Conservation (phyloP, 64 coral and sea anemone genomes). For the Hydrozoanthus tunicans region DNA sequence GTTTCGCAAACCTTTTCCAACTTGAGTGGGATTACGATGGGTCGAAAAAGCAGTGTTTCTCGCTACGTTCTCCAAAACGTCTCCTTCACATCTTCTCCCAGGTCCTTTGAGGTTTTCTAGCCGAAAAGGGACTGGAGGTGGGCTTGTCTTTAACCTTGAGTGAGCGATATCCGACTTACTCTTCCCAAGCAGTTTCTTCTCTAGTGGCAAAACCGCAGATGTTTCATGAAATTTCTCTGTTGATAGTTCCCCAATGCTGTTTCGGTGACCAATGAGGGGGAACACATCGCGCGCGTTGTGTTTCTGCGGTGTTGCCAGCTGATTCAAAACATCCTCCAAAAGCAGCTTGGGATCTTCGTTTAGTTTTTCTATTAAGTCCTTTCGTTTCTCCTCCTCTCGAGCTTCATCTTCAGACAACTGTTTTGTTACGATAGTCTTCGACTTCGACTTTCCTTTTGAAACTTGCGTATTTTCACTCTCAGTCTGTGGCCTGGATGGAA, state of each 20-base stretch:
- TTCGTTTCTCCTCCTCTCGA: conserved; percentile 43
- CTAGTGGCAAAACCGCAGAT: neutral
- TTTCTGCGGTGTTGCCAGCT: conserved; percentile 33
- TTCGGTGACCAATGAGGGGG: conserved; percentile 19
- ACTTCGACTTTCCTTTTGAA: neutral
- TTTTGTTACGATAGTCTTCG: neutral
- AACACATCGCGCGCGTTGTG: conserved; percentile 39
- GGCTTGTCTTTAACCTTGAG: conserved; percentile 1
- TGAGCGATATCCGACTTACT: conserved; percentile 34
- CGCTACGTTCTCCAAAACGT: conserved; percentile 4
- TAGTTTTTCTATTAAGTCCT: conserved; percentile 35
- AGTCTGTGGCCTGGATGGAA: neutral
- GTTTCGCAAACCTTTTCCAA: conserved; percentile 13
- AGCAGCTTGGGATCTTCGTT: conserved; percentile 21
- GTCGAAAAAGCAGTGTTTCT: conserved; percentile 15
- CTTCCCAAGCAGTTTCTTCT: conserved; percentile 24
- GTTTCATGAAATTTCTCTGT: conserved; percentile 7
- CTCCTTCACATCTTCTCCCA: conserved; percentile 23
- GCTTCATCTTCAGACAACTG: conserved; percentile 35
- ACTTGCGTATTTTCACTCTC: neutral
- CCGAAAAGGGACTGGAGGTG: conserved; percentile 22
- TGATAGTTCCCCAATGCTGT: conserved; percentile 38
- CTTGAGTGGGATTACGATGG: conserved; percentile 13
- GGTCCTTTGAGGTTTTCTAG: neutral
- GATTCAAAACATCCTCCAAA: conserved; percentile 36